These are phyloP conservation scores for Unio delphinus DNA, from an alignment of 2,888 invertebrate genomes.

Conservation along the genomic window DNA sequence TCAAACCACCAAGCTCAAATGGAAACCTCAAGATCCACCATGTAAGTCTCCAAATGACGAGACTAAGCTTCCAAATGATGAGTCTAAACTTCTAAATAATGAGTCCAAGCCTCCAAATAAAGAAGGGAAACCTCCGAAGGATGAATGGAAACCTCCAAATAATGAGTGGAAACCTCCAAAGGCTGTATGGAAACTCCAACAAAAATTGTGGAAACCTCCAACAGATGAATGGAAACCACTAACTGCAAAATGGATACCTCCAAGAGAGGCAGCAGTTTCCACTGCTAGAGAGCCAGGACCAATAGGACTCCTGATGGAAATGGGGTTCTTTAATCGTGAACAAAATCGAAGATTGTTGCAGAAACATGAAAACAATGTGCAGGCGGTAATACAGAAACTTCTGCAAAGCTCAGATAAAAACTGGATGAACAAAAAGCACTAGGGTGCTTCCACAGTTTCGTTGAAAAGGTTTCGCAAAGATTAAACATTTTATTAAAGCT, in stretches of 20 bases:
- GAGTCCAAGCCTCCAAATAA: constrained; percentile 27
- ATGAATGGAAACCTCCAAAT: constrained; percentile 27
- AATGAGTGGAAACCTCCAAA: constrained; percentile 22
- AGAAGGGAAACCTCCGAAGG: constrained; percentile 30
- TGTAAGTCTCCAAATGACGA: constrained; percentile 19
- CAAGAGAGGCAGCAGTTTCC: constrained; percentile 11
- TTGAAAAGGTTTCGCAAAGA: no score
- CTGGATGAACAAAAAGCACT: constrained; percentile 24
- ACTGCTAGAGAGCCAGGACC: constrained; percentile 36
- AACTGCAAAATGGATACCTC: constrained; percentile 31
- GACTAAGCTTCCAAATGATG: constrained; percentile 31
- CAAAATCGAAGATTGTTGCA: constrained; percentile 57
- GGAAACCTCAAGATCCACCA: constrained; percentile 27
- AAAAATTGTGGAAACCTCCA: constrained; percentile 7
- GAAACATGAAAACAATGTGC: constrained; percentile 55
- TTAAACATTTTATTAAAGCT: no score
- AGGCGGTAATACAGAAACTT: constrained; percentile 54
- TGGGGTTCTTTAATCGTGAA: constrained; percentile 69
- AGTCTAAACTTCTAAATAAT: constrained; percentile 31
- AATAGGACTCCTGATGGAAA: constrained; percentile 64
- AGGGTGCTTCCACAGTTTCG: no score
- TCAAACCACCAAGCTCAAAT: constrained; percentile 27
- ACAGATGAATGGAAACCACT: constrained; percentile 22
- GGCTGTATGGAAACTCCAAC: neutral
- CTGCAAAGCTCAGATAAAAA: constrained; percentile 45